Base-by-base conservation (phyloP, 2,797 vertebrate species). In the Cyclopterus lumpus region DNA sequence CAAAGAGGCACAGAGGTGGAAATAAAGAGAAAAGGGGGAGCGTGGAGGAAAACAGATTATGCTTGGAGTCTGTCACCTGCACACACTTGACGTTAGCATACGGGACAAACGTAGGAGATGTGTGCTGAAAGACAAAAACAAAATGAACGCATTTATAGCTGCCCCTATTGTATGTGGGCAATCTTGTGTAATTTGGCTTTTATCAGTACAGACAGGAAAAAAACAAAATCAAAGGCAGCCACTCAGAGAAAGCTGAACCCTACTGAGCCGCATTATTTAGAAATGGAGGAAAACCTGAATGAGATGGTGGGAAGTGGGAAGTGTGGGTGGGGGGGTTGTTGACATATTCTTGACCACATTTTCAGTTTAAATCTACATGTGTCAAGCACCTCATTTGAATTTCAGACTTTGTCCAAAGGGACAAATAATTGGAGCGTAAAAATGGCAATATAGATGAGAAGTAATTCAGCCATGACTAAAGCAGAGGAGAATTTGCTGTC, bases 1-100 rank as follows among this genome's bases (percentile, higher is more conserved):
- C 87, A 89, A 89, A 91, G 87, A 84, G 79, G 88, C 69, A 81
- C 72, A 77, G 83, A 81, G 80, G 78, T 82, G 77, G 84, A 83
- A 75, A 68, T 9, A 28, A 67, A 60, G 72, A 71, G 67, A 75
- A 73, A 75, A 49, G 26, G 26, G 75, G 71, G 42, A 60, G 58
- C 6, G 4, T 44, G 63, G 46, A 61, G 42, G 48, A 73, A 76
- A 83, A 77, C 10, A 61, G 79, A 86, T 83, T 79, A 73, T 61
- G 72, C 38, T 77, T 5, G 5, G 75, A 75, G 75, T 61, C 79
- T 73, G 69, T 88, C 85, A 89, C 75, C 84, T 88, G 73, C 82
- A 81, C 67, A 75, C 85, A 78, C 84, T 83, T 87, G 85, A 88
- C 71, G 71, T 84, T 73, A 18, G 15, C 66, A 34, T 71, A 61